These are phyloP conservation scores for Drosophila sp. DNA, from an alignment of 1,140 invertebrate species.

Conservation along the genomic window DNA sequence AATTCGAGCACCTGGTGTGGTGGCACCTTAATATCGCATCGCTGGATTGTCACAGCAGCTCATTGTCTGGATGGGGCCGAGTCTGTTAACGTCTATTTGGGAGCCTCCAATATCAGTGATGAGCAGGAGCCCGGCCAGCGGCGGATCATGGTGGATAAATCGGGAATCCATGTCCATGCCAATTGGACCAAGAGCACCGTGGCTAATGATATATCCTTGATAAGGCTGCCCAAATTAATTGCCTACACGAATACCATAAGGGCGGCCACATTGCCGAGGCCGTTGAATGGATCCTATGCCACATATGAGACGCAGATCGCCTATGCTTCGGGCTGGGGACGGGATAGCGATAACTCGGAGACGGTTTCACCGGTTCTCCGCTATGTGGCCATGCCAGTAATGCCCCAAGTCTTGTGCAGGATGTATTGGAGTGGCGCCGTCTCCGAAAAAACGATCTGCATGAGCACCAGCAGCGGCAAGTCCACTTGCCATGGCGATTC, in stretches of 20 bases:
- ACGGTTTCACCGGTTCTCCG: conserved; percentile 31
- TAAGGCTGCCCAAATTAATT: conserved; percentile 35
- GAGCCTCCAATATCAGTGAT: conserved; percentile 40
- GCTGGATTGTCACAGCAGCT: conserved; percentile 58
- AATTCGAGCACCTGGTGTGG: conserved; percentile 55
- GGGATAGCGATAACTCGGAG: conserved; percentile 34
- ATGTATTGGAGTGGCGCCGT: conserved; percentile 58
- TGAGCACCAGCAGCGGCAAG: conserved; percentile 54
- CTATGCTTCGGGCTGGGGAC: conserved; percentile 55
- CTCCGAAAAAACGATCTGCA: conserved; percentile 60
- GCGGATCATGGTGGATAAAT: conserved; percentile 19
- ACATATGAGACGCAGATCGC: conserved; percentile 37
- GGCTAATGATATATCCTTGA: conserved; percentile 55
- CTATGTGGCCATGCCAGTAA: conserved; percentile 49
- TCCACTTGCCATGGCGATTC: conserved; percentile 66
- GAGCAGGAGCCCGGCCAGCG: conserved; percentile 18
- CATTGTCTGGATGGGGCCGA: conserved; percentile 52
- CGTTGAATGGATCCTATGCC: conserved; percentile 31
- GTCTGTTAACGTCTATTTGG: conserved; percentile 34
- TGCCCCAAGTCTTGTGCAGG: conserved; percentile 38
- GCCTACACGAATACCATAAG: conserved; percentile 29
- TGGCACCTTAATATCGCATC: conserved; percentile 46
- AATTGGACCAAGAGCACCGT: conserved; percentile 45
- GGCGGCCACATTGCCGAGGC: conserved; percentile 31
- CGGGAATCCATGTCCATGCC: conserved; percentile 37